Evolutionary conservation across 2,113 vertebrate species (phyloP), one percentile per base, ranked within the genome.

Genomic region (Neofelis nebulosa): DNA sequence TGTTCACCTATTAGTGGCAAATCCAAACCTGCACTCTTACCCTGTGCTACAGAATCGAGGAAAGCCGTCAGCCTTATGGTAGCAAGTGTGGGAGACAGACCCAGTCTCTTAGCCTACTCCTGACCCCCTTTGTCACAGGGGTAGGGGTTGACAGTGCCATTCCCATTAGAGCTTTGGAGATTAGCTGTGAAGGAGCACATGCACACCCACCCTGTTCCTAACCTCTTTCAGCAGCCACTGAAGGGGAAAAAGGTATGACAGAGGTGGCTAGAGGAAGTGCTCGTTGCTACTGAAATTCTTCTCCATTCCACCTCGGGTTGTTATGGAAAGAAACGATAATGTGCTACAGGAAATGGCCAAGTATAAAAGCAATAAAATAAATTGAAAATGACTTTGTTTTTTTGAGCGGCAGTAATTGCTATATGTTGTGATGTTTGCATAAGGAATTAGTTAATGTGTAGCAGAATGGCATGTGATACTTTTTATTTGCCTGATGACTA

Each of bases 391-490:
- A 98, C 98, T 99, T 99, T 96, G 98, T 98, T 95, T 98, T 99
- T 99, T 98, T 99, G 98, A 99, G 98, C 95, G 71, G 98, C 88
- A 79, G 98, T 98, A 99, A 99, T 99, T 99, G 98, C 99, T 99
- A 98, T 99, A 99, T 97, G 89, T 99, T 98, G 98, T 99, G 99
- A 98, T 99, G 98, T 99, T 99, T 99, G 98, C 99, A 98, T 99
- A 99, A 99, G 98, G 98, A 99, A 99, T 99, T 98, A 98, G 98
- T 98, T 99, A 99, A 99, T 98, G 98, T 99, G 98, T 98, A 98
- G 98, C 98, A 98, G 98, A 99, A 98, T 98, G 98, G 97, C 98
- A 98, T 98, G 98, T 98, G 98, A 98, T 99, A 98, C 97, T 98
- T 99, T 98, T 99, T 98, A 98, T 99, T 99, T 99, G 98, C 97